Percentiles rank a stretch among this genome's conserved stretches.
These are phyloP conservation scores for Osmerus mordax DNA, from an alignment of 2,113 vertebrate species.

Conservation along the genomic window DNA sequence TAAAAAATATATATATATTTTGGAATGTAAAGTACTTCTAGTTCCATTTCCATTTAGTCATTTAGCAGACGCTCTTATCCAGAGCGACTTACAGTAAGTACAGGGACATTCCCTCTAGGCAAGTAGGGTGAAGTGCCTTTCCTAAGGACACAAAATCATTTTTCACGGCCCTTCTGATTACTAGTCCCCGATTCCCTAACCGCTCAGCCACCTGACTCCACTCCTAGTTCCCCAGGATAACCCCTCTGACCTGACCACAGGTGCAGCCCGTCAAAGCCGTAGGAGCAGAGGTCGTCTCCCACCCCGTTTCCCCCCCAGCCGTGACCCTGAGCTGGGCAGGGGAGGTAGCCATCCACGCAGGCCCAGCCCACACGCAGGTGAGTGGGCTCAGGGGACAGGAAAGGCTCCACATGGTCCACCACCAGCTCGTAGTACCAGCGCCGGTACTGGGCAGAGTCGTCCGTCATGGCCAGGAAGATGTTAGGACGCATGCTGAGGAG, in stretches of 20 bases:
- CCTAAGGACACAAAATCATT: no score
- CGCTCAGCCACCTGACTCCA: no score
- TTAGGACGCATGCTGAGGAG: conserved; percentile 86
- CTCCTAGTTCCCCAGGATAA: neutral
- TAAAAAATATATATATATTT: neutral
- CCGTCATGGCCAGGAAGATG: conserved; percentile 85
- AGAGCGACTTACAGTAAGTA: no score
- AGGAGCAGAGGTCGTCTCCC: conserved; percentile 90
- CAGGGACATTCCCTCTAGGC: no score
- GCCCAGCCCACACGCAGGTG: conserved; percentile 96
- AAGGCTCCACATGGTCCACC: conserved; percentile 83
- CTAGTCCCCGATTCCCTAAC: no score
- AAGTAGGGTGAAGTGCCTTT: no score
- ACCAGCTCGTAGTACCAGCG: conserved; percentile 95
- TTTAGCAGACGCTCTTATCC: no score
- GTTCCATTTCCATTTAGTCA: no score
- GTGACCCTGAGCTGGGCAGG: conserved; percentile 84
- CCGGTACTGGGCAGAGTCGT: conserved; percentile 87
- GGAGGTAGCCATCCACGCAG: conserved; percentile 81
- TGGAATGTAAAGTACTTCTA: no score
- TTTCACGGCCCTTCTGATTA: no score
- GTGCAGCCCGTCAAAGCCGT: conserved; percentile 91
- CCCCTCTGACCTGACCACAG: conserved; percentile 86
- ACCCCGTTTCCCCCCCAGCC: conserved; percentile 89
- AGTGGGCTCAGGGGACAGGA: conserved; percentile 88